phyloP scores from a whole-genome alignment of 2,113 vertebrate genomes.

The Corvus hawaiiensis region DNA sequence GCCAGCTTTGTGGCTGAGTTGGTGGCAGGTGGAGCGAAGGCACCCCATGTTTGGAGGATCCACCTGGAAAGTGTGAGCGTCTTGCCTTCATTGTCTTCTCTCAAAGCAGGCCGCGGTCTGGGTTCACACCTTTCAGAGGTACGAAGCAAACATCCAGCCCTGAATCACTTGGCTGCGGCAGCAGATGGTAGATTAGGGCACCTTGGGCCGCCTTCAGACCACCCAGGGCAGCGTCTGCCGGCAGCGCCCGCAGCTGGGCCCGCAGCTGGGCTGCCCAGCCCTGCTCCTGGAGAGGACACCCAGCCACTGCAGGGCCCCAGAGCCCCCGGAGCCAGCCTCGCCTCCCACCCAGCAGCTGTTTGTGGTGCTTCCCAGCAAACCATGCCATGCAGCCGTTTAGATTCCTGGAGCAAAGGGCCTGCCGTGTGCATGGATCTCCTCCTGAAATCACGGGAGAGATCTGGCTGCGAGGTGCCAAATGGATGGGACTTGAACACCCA shows the following conservation, averaged over 20 bases:
- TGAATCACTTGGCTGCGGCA: slow-evolving; percentile 27
- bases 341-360: neutral
- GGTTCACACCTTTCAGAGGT: neutral
- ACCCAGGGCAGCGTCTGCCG: neutral
- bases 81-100: neutral
- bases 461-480: neutral
- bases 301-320: neutral
- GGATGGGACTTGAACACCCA: neutral
- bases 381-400: accelerated
- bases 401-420: neutral
- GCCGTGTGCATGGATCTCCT: accelerated
- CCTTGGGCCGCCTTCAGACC: neutral
- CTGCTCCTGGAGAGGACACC: neutral
- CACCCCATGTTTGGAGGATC: neutral
- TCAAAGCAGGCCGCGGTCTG: neutral
- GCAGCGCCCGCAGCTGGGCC: neutral
- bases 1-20: neutral
- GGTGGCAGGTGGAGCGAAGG: accelerated
- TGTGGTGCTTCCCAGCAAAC: neutral
- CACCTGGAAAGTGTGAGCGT: neutral
- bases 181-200: slow-evolving; percentile 1
- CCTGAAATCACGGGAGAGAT: neutral
- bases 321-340: neutral
- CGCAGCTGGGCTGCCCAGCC: neutral
- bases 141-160: slow-evolving; percentile 2